These are phyloP conservation scores for Capreolus pygargus DNA, from an alignment of 2,113 vertebrate species.

Conservation along the genomic window DNA sequence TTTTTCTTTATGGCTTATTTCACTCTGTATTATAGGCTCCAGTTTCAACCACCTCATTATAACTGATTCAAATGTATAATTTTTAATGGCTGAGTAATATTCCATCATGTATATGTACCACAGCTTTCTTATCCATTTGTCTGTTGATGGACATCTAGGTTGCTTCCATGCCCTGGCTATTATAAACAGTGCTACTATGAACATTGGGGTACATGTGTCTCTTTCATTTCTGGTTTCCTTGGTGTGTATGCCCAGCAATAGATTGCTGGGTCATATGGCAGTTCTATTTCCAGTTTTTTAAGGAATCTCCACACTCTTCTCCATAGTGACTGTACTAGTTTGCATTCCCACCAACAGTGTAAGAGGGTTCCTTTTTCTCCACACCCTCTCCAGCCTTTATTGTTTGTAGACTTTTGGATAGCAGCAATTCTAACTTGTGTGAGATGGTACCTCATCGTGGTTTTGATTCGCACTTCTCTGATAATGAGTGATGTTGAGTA, in stretches of 20 bases:
- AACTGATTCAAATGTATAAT: neutral
- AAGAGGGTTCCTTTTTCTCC: neutral
- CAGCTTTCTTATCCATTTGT: neutral
- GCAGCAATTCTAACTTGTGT: neutral
- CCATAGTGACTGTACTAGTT: neutral
- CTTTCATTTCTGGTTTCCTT: neutral
- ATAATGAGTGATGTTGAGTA: neutral
- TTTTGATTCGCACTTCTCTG: neutral
- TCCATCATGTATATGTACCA: neutral
- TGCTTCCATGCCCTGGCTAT: neutral
- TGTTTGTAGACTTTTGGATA: neutral
- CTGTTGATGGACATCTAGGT: neutral
- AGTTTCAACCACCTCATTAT: neutral
- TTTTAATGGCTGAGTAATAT: neutral
- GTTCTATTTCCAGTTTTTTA: neutral
- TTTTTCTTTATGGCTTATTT: neutral
- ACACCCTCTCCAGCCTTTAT: neutral
- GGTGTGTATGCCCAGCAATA: neutral
- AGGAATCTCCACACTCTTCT: neutral
- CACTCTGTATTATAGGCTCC: neutral
- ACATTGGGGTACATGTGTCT: neutral
- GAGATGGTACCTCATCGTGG: fast-evolving
- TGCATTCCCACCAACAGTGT: neutral
- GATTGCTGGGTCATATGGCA: neutral
- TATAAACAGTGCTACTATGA: neutral